Conservation (phyloP, 53 echinoderm and acorn worm genomes). For the Holothuria leucospilota region DNA sequence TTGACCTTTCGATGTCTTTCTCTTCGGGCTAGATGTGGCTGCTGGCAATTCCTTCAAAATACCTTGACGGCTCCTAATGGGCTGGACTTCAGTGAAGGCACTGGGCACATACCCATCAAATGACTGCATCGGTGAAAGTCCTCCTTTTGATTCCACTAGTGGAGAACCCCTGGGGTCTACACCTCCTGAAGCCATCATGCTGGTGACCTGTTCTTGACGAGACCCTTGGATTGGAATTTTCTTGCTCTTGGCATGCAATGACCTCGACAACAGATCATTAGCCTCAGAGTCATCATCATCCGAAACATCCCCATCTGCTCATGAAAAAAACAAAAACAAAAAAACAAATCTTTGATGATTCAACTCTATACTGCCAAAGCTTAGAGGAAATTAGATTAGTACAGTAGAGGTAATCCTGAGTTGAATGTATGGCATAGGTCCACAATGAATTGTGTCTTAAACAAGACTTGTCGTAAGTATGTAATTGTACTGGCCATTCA, state of each 20-base stretch:
- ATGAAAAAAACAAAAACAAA: background rate
- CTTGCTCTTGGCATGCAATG: conserved; percentile 24
- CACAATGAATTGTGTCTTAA: too few species aligned
- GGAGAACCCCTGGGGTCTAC: conserved; percentile 45
- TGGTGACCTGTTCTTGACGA: too few species aligned
- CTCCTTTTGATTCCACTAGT: background rate
- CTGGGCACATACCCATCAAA: conserved; percentile 79
- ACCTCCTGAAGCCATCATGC: conserved; percentile 1
- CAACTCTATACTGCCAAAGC: too few species aligned
- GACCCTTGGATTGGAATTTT: conserved; percentile 18
- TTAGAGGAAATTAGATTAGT: too few species aligned
- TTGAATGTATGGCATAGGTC: too few species aligned
- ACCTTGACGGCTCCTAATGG: conserved; percentile 23
- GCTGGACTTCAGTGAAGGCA: conserved; percentile 68
- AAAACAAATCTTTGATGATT: background rate
- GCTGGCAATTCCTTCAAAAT: conserved; percentile 24
- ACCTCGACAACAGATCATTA: background rate
- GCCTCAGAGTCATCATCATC: conserved; percentile 44
- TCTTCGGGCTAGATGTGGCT: conserved; percentile 19
- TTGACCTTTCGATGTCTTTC: conserved; percentile 23
- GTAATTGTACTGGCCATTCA: too few species aligned
- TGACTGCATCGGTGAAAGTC: conserved; percentile 23
- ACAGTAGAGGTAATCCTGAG: too few species aligned
- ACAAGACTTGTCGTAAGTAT: too few species aligned
- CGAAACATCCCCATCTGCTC: conserved; percentile 24